Percentiles rank a stretch among this genome's conserved stretches.
Evolutionary conservation across 2,113 vertebrate genomes (phyloP).

Genomic region (Ammodytes marinus): DNA sequence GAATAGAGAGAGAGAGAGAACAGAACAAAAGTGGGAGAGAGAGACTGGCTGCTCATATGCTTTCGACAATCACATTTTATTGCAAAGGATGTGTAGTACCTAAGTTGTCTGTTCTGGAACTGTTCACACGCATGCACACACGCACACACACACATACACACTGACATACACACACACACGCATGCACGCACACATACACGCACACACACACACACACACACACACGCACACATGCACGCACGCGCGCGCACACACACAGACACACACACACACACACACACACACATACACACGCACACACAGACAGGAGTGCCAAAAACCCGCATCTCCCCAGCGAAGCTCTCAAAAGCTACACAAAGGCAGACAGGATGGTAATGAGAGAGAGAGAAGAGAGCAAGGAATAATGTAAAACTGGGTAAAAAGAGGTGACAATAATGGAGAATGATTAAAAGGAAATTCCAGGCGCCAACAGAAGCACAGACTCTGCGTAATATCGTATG

Average conservation of each 20-base stretch:
- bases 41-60: constrained; percentile 17
- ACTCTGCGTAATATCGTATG: background rate
- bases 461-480: constrained; percentile 31
- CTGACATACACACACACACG: too few species aligned
- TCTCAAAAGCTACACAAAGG: constrained; percentile 4
- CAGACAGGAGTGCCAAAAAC: constrained; percentile 27
- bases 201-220: too few species aligned
- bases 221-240: too few species aligned
- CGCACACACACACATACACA: too few species aligned
- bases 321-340: constrained; percentile 8
- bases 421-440: constrained; percentile 19
- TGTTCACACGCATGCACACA: background rate
- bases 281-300: too few species aligned
- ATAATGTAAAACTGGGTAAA: constrained; percentile 3
- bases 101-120: constrained; percentile 37
- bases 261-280: too few species aligned
- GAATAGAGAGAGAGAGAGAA: constrained; percentile 16
- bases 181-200: too few species aligned
- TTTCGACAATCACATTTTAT: constrained; percentile 50
- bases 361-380: constrained; percentile 12
- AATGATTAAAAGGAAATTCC: constrained; percentile 23
- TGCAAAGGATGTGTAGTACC: constrained; percentile 34
- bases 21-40: background rate
- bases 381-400: constrained; percentile 14
- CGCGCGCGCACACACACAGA: too few species aligned